Base-by-base conservation (phyloP, 2,113 vertebrate species). In the Azemiops feae region DNA sequence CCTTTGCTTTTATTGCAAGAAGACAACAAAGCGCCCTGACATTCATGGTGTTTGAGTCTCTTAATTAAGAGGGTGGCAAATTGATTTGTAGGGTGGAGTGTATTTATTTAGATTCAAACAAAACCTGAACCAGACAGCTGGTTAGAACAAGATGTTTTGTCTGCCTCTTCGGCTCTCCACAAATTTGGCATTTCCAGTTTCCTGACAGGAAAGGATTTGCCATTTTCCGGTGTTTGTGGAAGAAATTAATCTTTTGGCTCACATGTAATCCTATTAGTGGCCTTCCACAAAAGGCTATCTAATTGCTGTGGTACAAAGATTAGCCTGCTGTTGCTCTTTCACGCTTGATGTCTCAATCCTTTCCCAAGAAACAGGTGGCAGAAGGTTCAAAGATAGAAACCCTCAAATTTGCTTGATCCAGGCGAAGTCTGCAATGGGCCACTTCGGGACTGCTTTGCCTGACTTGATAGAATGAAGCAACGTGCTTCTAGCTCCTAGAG, bases 11-110 rank as follows among this genome's bases (percentile, higher is more conserved):
- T 52, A 45, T 87, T 60, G 52, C 25, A 93, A 93, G 3, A 39
- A 90, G 5, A 27, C 54, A 25, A 5, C 52, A 47, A 85, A 89
- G 11, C 5, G 30, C 6, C 1, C 1, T 87, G 92, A 93, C 92
- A 86, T 86, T 90, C 52, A 64, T 52, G 89, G 89, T 39, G 45
- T 43, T 64, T 64, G 92, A 87, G 43, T 85, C 47, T 87, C 86
- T 93, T 90, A 90, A 93, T 93, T 93, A 93, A 64, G 54, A 90
- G 92, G 92, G 50, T 87, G 89, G 55, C 11, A 39, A 93, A 93
- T 93, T 27, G 89, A 93, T 93, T 93, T 60, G 81, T 34, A 39
- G 25, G 74, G 52, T 25, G 50, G 88, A 60, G 92, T 27, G n/a
- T 10, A 60, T 90, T 52, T 55, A 6, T 22, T 58, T 52, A 81